Conservation (phyloP, 2,113 vertebrate species). For the Phrynosoma platyrhinos region DNA sequence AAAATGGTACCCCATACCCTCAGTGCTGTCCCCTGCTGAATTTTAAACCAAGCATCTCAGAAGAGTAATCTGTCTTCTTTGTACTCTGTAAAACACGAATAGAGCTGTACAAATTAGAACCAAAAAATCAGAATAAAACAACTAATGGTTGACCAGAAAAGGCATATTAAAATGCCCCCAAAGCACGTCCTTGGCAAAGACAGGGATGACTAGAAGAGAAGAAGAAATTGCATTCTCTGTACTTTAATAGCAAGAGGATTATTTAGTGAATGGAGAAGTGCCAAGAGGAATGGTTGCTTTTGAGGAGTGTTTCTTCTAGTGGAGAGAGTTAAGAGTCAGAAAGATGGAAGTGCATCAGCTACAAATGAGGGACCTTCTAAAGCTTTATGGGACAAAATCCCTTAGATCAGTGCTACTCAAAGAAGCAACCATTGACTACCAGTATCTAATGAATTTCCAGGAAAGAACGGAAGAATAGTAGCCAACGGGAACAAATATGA, state of each 20-base stretch:
- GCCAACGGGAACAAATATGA: too few species aligned
- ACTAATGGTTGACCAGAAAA: not conserved
- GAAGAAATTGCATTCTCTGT: accelerated
- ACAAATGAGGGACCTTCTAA: not conserved
- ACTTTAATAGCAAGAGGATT: not conserved
- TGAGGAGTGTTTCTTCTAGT: not conserved
- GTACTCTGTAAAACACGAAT: not conserved
- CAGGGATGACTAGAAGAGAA: not conserved
- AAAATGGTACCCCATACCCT: too few species aligned
- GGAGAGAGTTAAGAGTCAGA: not conserved
- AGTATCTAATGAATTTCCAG: too few species aligned
- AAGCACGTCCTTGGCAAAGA: not conserved
- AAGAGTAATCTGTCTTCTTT: not conserved
- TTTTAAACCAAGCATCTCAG: too few species aligned
- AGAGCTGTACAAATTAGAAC: not conserved
- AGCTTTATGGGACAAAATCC: accelerated
- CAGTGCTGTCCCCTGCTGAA: too few species aligned
- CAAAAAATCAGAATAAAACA: not conserved
- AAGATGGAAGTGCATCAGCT: not conserved
- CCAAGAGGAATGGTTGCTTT: not conserved
- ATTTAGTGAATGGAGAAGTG: not conserved
- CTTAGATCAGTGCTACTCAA: not conserved
- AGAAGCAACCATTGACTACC: too few species aligned
- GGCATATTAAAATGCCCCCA: not conserved
- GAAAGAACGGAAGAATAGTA: too few species aligned